Base-by-base conservation (phyloP, 2,113 vertebrate genomes). In the Dipodomys ordii region DNA sequence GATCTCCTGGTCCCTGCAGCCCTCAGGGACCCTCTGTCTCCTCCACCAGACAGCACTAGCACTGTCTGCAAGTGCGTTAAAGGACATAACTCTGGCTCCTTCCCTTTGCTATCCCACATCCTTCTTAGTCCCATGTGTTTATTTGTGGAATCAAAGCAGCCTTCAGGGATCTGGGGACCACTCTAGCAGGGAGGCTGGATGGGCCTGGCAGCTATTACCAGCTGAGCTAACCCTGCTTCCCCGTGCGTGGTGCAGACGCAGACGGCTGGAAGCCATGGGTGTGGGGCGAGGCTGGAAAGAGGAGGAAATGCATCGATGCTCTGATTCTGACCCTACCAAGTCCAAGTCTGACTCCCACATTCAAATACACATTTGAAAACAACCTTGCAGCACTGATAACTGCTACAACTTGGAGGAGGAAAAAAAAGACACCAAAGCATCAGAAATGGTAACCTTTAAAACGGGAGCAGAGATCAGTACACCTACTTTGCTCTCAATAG, bases 401-500 rank as follows among this genome's bases (percentile, higher is more conserved):
- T 32, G 3, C 19, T 71, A 77, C 67, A 25, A 12, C 20, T 19
- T 64, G 7, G 19, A 90, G 28, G 9, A 32, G 12, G 39, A 39
- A 39, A 73, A 9, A 68, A 65, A 44, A 44, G 1, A 44, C 20
- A 13, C 46, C 44, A 30, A 46, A 62, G 20, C 11, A 35, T 0
- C 81, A 22, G 44, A 88, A 79, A 71, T 6, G 13, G 19, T 46
- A 80, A 28, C 15, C 39, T 15, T 2, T 9, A 68, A 16, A 12
- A 57, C 9, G 62, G 30, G n/a, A 16, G 94, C 32, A 39, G 1
- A 60, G 35, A 23, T 0, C 25, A 19, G 7, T 19, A 49, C 90
- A 97, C 98, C 96, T 98, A 99, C 99, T 99, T 99, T 89, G 99
- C 98, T 98, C 99, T 98, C 95, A 98, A 71, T 32, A 99, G 97